Base-by-base conservation (phyloP, 1,140 invertebrate species). In the Sinonovacula constricta region DNA sequence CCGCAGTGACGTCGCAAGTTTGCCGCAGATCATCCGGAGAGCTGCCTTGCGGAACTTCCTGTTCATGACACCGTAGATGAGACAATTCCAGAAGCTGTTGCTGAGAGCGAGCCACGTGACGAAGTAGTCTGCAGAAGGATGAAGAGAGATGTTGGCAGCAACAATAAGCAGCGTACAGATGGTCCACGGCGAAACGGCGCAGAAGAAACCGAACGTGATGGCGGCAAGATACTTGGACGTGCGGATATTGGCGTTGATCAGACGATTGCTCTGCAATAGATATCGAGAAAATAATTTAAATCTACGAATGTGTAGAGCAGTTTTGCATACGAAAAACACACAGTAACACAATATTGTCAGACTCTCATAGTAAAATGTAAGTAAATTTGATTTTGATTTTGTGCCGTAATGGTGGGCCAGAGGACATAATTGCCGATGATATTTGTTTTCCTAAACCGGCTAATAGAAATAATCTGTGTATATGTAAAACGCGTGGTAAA, bases 81-180 rank as follows among this genome's bases (percentile, higher is more conserved):
- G 66, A 33, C 67, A 70, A 60, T 82, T 82, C 77, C 77, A 80
- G 67, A 79, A 79, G 33, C 81, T 82, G 77, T 82, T 82, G 66
- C 81, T 82, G 28, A 82, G 28, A 18, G 81, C 77, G 26, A 82
- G 56, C 81, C 81, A 82, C 59, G 81, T 82, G 51, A 82, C 65
- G 7, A 68, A 51, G 59, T 60, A 82, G 53, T 82, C 81, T 12
- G 31, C 31, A 26, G 60, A 54, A 28, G 49, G 18, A 14, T 59
- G 30, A 31, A 78, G 33, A 28, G 22, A 60, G 15, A 80, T 28
- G 4, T 65, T 53, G 2, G 59, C 71, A 14, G 77, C 65, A 0
- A 80, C 66, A 7, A 75, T 66, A 15, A 71, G 34, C 0, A 82
- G 60, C 4, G 79, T 79, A 51, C 49, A 54, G 2, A 82, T 18